phyloP scores from a whole-genome alignment of 2,797 vertebrate species.

The Sebastiscus tertius region DNA sequence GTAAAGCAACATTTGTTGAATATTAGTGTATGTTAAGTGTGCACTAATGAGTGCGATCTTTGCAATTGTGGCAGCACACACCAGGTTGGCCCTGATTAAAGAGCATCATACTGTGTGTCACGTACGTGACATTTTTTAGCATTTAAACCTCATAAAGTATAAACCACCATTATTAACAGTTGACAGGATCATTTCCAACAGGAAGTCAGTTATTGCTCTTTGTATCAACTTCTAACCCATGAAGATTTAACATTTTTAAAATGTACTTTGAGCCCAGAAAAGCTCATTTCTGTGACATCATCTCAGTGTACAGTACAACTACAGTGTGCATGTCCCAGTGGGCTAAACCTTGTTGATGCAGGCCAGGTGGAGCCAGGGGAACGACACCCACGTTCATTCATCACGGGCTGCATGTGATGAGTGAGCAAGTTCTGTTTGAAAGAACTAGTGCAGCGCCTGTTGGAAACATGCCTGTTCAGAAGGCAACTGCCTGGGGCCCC shows the following conservation, averaged over 20 bases:
- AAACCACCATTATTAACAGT: background rate
- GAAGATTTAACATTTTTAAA: background rate
- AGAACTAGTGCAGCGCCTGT: background rate
- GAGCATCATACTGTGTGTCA: background rate
- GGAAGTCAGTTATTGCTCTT: background rate
- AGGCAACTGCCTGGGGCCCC: no score
- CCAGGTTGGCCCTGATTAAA: background rate
- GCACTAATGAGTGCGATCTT: background rate
- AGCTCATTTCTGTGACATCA: background rate
- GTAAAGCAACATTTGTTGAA: background rate
- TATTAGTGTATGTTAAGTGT: background rate
- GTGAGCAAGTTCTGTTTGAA: constrained; percentile 6
- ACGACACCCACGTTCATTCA: background rate
- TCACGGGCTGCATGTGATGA: constrained; percentile 13
- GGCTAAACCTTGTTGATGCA: constrained; percentile 17
- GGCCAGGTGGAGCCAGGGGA: constrained; percentile 24
- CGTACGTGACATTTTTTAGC: background rate
- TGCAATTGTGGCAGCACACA: background rate
- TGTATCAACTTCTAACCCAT: background rate
- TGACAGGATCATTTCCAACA: background rate
- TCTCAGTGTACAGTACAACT: background rate
- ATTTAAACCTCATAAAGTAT: background rate
- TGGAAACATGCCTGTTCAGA: background rate
- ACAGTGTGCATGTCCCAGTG: background rate
- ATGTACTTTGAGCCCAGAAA: background rate